Evolutionary conservation across 2,888 invertebrate genomes (phyloP), one percentile per base, ranked within the genome.

Genomic region (Argyresthia goedartella): DNA sequence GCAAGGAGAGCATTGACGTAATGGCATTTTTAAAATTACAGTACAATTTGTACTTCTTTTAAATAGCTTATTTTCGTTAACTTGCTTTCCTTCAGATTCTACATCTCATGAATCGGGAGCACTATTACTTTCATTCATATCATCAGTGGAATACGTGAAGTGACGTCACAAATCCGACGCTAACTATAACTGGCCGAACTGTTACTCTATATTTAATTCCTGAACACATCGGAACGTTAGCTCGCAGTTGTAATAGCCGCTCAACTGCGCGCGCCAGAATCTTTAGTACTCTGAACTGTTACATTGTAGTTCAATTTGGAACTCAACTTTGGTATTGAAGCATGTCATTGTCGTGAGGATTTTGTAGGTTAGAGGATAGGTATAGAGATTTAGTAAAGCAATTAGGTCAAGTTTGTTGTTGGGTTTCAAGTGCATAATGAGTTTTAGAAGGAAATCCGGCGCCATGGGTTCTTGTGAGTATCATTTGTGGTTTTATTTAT

Each of bases 401-500:
- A 39, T n/a, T 39, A n/a, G n/a, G 39, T 39, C 10, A 9, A 9
- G 39, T n/a, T 9, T 39, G 4, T 39, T 54, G 41, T 56, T 60
- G 59, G 67, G 71, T 67, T 66, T 69, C 63, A 69, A 64, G 59
- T 64, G 56, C 60, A 53, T 54, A 56, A 35, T 36, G 8, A 25
- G 25, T 35, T 3, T n/a, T 35, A 34, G 58, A 25, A 49, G 25
- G 54, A 52, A 35, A 25, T 57, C 47, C 51, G 51, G 55, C 54
- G 67, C 59, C 55, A 84, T 85, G 84, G 78, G 78, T 58, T 71
- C 75, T 49, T 78, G 84, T 85, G 65, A 85, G 81, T 78, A 63
- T 11, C 43, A 3, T 9, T 14, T 14, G 9, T 41, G 13, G 25
- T 6, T 11, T 11, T 9, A 49, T n/a, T 51, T 35, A 47, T 48